These are phyloP conservation scores for Epicauta chinensis DNA, from an alignment of 1,140 invertebrate species.

Conservation along the genomic window DNA sequence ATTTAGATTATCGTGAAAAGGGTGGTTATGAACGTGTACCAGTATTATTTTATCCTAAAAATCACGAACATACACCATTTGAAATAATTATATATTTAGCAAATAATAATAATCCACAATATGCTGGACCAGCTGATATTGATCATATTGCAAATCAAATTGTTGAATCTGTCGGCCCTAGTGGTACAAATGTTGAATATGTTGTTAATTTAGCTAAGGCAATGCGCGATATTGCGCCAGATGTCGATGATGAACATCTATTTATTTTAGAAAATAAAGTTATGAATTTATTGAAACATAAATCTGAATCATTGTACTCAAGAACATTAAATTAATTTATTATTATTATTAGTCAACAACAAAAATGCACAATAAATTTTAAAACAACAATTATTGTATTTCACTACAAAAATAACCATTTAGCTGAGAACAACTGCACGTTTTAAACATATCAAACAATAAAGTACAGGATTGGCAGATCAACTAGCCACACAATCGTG, in stretches of 20 bases:
- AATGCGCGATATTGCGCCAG: slow-evolving; percentile 67
- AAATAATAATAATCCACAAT: slow-evolving; percentile 69
- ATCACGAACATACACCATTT: slow-evolving; percentile 49
- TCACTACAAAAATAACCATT: too few species aligned
- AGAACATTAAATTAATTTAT: slow-evolving; percentile 9
- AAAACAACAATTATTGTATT: too few species aligned
- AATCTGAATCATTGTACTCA: not conserved
- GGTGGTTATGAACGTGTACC: slow-evolving; percentile 72
- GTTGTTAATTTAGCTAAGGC: slow-evolving; percentile 75
- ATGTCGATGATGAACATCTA: slow-evolving; percentile 66
- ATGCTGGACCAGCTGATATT: slow-evolving; percentile 65
- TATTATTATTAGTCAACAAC: not conserved
- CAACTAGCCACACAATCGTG: too few species aligned
- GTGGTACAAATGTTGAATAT: slow-evolving; percentile 85
- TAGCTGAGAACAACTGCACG: too few species aligned
- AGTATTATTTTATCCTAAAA: slow-evolving; percentile 64
- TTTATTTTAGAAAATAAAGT: slow-evolving; percentile 61
- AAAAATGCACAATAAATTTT: too few species aligned
- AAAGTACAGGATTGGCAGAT: too few species aligned
- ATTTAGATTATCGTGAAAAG: slow-evolving; percentile 86
- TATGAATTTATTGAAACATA: slow-evolving; percentile 19
- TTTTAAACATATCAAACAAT: too few species aligned
- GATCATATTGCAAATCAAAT: slow-evolving; percentile 76
- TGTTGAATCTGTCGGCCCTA: slow-evolving; percentile 63
- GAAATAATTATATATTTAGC: slow-evolving; percentile 79